These are phyloP conservation scores for Neoscelio sp. DNA, from an alignment of 2,888 invertebrate species.

Conservation along the genomic window DNA sequence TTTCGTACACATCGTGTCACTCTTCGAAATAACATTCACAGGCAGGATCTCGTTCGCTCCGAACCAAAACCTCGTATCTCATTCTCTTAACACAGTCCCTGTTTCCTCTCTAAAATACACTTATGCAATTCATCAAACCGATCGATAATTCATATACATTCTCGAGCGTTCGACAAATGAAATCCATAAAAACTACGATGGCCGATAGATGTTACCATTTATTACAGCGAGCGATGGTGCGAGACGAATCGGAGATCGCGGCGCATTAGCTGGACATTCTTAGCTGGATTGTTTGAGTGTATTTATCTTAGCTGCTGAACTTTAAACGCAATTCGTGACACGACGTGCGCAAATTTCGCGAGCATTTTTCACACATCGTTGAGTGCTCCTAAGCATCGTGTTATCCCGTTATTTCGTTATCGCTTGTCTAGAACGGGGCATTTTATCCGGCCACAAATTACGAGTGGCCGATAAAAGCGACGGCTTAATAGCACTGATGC, in stretches of 20 bases:
- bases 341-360: conserved; percentile 27
- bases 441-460: conserved; percentile 45
- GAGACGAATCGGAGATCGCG: no score
- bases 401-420: conserved; percentile 55
- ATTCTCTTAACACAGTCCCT: not conserved
- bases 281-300: conserved; percentile 9
- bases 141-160: conserved; percentile 34
- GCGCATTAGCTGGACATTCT: no score
- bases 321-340: conserved; percentile 25
- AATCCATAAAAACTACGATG: no score
- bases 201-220: no score
- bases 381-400: conserved; percentile 36
- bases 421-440: conserved; percentile 34
- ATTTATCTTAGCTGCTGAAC: conserved; percentile 17
- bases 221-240: no score
- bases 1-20: conserved; percentile 25
- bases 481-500: conserved; percentile 40
- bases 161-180: not conserved
- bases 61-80: conserved; percentile 14
- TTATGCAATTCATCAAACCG: conserved; percentile 4
- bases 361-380: conserved; percentile 42
- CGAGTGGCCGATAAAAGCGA: conserved; percentile 43
- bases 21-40: conserved; percentile 26
- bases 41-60: conserved; percentile 1
- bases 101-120: conserved; percentile 1